A percentile compares a stretch with the other conserved stretches of the same genome.
Conservation (phyloP, 2,797 vertebrate species). For the Fringilla coelebs region DNA sequence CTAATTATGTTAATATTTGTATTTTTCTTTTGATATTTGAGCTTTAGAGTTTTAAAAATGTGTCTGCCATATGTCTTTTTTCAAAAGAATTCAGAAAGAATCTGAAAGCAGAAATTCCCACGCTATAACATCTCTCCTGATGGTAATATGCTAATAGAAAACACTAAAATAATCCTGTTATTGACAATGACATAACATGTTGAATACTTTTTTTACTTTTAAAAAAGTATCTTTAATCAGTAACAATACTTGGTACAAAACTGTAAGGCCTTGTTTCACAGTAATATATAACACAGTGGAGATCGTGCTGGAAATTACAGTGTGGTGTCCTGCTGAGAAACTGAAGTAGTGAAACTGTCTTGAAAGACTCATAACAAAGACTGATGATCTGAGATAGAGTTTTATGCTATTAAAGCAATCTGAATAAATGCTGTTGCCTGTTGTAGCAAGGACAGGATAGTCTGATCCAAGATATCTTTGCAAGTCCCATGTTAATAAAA, state of each 20-base stretch:
- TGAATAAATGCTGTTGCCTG: neutral
- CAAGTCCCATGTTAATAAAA: neutral
- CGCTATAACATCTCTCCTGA: neutral
- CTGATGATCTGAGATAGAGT: neutral
- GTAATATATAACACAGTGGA: neutral
- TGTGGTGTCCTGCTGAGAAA: neutral
- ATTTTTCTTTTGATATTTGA: neutral
- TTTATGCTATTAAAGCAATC: neutral
- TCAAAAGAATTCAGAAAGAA: neutral
- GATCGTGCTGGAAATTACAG: neutral
- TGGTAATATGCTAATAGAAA: neutral
- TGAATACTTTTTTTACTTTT: neutral
- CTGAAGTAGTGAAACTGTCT: neutral
- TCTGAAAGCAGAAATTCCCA: constrained; percentile 21
- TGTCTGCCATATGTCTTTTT: constrained; percentile 1
- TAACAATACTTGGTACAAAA: neutral
- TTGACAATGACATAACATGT: neutral
- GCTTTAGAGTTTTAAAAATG: neutral
- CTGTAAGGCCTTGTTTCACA: neutral
- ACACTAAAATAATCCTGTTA: neutral
- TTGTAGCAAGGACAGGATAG: neutral
- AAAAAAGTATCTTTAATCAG: neutral
- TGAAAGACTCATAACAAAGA: neutral
- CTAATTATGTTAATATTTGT: neutral
- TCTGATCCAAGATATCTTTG: neutral